phyloP scores from a whole-genome alignment of 2,888 invertebrate species.

The Rhodophaea formosa region DNA sequence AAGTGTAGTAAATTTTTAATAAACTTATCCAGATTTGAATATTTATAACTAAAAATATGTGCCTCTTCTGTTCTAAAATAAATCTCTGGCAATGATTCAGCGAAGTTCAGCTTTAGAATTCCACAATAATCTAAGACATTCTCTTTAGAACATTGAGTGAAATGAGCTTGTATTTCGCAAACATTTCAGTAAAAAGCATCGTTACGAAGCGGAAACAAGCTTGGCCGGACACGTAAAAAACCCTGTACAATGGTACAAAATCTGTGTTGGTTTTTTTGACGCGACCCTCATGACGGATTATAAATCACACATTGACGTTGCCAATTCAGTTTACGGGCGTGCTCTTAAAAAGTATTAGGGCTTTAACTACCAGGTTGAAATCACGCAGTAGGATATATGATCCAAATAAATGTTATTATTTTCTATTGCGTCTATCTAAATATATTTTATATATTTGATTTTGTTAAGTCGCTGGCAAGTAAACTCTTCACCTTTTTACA shows the following conservation, averaged over 20 bases:
- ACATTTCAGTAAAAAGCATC: conserved; percentile 12
- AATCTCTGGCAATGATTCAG: conserved; percentile 4
- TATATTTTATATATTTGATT: too few species aligned
- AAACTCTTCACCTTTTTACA: too few species aligned
- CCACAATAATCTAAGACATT: conserved; percentile 27
- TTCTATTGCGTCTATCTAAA: too few species aligned
- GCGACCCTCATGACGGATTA: conserved; percentile 16
- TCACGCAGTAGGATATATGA: background rate
- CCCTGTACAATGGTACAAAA: conserved; percentile 10
- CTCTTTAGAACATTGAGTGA: conserved; percentile 5
- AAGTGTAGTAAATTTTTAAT: too few species aligned
- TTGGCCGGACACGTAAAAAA: conserved; percentile 12
- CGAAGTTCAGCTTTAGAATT: conserved; percentile 50
- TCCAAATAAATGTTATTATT: too few species aligned
- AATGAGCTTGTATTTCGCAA: conserved; percentile 17
- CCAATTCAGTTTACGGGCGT: conserved; percentile 9
- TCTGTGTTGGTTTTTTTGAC: conserved; percentile 27
- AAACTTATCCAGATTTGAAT: too few species aligned
- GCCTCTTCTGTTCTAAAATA: background rate
- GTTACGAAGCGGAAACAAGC: conserved; percentile 17
- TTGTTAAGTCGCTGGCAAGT: too few species aligned
- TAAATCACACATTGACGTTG: conserved; percentile 16
- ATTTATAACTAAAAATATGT: background rate
- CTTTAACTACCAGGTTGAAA: background rate
- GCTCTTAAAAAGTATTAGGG: background rate